phyloP scores from a whole-genome alignment of 2,797 vertebrate genomes.

The Xiphophorus birchmanni region DNA sequence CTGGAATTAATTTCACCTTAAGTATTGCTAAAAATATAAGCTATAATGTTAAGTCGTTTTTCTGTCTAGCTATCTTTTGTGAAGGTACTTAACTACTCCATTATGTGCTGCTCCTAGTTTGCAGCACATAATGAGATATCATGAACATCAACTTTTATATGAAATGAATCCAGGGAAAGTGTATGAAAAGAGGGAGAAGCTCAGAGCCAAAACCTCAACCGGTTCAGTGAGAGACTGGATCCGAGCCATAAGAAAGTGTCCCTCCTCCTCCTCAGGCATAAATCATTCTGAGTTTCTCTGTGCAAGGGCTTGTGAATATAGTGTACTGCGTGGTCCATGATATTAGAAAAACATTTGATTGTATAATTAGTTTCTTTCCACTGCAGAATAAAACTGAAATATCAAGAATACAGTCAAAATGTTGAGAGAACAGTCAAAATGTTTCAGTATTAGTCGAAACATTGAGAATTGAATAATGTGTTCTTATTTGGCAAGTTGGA shows the following conservation, averaged over 20 bases:
- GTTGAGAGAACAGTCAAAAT: not conserved
- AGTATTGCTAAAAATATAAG: not conserved
- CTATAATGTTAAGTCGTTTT: not conserved
- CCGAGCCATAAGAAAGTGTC: not conserved
- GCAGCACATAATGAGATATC: not conserved
- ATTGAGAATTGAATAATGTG: not conserved
- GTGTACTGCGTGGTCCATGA: not conserved
- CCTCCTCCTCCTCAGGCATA: not conserved
- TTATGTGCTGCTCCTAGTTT: not conserved
- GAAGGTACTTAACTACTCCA: not conserved
- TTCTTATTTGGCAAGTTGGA: not conserved
- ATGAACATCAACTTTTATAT: conserved; percentile 44
- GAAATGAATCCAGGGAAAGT: conserved; percentile 35
- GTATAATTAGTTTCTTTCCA: not conserved
- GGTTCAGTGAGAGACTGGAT: conserved; percentile 9
- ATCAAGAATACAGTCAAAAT: not conserved
- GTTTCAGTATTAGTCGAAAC: not conserved
- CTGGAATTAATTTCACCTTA: not conserved
- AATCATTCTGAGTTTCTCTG: not conserved
- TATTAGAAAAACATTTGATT: not conserved
- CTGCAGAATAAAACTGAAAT: not conserved
- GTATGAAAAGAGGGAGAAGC: conserved; percentile 44
- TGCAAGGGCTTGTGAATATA: not conserved
- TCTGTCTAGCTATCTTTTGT: not conserved
- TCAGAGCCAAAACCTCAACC: conserved; percentile 48